Evolutionary conservation across 2,797 vertebrate genomes (phyloP).

Genomic region (Hemibagrus guttatus): DNA sequence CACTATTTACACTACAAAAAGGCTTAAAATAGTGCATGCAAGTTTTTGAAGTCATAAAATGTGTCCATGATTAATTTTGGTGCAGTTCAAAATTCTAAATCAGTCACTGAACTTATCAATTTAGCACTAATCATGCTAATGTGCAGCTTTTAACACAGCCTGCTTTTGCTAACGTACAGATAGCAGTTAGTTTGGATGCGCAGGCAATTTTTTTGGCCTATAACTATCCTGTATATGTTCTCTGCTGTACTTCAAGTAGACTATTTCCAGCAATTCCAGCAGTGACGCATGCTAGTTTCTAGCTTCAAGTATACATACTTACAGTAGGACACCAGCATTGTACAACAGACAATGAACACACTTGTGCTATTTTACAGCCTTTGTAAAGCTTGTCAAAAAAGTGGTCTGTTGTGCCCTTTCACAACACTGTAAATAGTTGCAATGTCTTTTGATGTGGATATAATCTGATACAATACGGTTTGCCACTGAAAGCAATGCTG

Average conservation of each 20-base stretch:
- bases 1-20: too few relatives aligned
- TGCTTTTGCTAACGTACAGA: not conserved
- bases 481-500: not conserved
- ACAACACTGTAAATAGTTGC: not conserved
- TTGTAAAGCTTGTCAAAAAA: not conserved
- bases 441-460: not conserved
- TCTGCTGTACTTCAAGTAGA: not conserved
- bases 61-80: not conserved
- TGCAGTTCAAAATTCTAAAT: not conserved
- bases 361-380: not conserved
- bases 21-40: too few relatives aligned
- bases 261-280: not conserved
- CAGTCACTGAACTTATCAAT: not conserved
- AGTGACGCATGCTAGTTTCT: not conserved
- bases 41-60: not conserved
- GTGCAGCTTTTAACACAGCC: not conserved
- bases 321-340: not conserved
- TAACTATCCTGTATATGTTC: not conserved
- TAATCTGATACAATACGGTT: not conserved
- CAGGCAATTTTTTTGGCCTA: not conserved
- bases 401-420: not conserved
- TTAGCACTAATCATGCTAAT: too few relatives aligned
- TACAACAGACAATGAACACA: not conserved
- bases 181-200: not conserved
- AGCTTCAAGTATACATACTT: not conserved